A percentile compares a stretch with the other conserved stretches of the same genome.
Evolutionary conservation across 2,113 vertebrate genomes (phyloP).

Genomic region (Myotis davidii): DNA sequence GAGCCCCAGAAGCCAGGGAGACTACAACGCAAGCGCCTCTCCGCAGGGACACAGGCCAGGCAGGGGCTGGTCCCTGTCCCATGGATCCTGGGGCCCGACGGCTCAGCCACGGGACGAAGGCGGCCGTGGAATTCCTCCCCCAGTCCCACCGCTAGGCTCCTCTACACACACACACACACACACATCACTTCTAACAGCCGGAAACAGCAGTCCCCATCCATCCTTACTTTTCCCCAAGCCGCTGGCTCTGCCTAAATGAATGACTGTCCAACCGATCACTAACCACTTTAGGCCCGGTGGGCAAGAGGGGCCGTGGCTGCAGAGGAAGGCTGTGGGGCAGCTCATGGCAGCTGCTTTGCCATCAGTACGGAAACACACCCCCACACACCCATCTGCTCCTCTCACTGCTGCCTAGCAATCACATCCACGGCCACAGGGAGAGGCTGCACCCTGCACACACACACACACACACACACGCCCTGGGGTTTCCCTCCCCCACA

Average conservation of each 20-base stretch:
- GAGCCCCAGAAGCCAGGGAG: neutral
- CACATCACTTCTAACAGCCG: neutral
- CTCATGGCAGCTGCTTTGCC: rapidly evolving
- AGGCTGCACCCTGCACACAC: neutral
- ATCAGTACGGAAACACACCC: neutral
- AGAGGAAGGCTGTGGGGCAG: rapidly evolving
- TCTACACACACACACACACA: neutral
- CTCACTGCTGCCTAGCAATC: neutral
- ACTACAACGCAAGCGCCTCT: neutral
- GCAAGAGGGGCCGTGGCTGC: neutral
- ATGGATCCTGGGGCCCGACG: rapidly evolving
- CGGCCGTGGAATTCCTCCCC: rapidly evolving
- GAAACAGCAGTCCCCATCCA: rapidly evolving
- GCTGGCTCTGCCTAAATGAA: neutral
- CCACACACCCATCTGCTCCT: neutral
- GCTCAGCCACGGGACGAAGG: rapidly evolving
- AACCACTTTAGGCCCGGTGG: neutral
- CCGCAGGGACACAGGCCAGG: neutral
- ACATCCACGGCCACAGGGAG: neutral
- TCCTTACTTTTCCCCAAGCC: rapidly evolving
- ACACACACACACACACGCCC: neutral
- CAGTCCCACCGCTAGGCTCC: rapidly evolving
- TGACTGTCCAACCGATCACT: neutral
- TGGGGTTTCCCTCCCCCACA: rapidly evolving
- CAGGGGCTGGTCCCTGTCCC: neutral